Conservation (phyloP, 2,888 invertebrate species). For the Pherbina coryleti region DNA sequence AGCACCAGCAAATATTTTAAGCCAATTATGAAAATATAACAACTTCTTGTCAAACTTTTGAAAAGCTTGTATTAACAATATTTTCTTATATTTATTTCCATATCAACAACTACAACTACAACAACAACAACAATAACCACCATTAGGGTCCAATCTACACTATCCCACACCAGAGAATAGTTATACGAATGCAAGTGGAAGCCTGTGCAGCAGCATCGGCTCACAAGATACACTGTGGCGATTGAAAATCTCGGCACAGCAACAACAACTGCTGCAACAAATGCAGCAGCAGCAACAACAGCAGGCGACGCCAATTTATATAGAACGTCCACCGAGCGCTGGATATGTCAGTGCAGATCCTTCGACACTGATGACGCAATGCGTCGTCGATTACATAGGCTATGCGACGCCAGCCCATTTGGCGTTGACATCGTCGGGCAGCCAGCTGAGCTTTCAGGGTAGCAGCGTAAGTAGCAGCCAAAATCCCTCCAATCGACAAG, state of each 20-base stretch:
- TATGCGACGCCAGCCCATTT: conserved; percentile 61
- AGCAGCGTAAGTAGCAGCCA: conserved; percentile 59
- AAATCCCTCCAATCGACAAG: conserved; percentile 40
- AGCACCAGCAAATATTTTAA: neutral
- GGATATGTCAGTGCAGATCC: conserved; percentile 49
- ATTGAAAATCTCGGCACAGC: conserved; percentile 58
- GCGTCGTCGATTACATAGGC: conserved; percentile 61
- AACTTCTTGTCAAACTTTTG: neutral
- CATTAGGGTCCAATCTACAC: conserved; percentile 57
- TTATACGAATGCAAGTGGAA: conserved; percentile 57
- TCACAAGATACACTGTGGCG: conserved; percentile 63
- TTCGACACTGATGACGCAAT: conserved; percentile 45
- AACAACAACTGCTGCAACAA: conserved; percentile 29
- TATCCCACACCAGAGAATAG: conserved; percentile 58
- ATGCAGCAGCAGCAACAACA: conserved; percentile 43
- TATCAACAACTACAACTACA: neutral
- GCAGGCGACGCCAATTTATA: conserved; percentile 57
- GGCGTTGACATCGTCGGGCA: conserved; percentile 35
- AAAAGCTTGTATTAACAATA: conserved; percentile 3
- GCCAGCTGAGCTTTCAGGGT: conserved; percentile 14
- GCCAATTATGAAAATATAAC: neutral
- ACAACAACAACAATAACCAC: conserved; percentile 8
- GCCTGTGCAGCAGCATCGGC: conserved; percentile 51
- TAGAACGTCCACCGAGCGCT: conserved; percentile 62
- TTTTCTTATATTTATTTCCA: neutral